Evolutionary conservation across 2,888 invertebrate species (phyloP).

Genomic region (Trissolcus japonicus): DNA sequence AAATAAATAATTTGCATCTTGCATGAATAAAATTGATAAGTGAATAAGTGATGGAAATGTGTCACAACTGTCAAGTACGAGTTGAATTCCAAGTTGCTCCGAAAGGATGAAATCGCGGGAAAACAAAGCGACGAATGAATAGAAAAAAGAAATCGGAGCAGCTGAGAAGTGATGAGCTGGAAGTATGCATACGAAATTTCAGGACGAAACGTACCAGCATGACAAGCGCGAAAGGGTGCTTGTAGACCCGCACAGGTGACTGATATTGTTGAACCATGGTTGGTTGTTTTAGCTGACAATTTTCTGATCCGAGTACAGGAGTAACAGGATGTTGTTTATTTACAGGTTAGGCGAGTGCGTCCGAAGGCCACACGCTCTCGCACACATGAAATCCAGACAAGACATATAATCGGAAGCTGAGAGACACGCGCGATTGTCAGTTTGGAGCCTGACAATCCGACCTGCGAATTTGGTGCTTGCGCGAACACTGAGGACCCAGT

Average conservation of each 20-base stretch:
- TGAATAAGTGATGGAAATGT: background rate
- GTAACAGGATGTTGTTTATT: slow-evolving; percentile 12
- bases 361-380: slow-evolving; percentile 24
- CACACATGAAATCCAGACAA: slow-evolving; percentile 19
- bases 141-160: background rate
- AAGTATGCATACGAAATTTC: background rate
- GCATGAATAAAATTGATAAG: background rate
- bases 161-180: slow-evolving; percentile 10
- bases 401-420: slow-evolving; percentile 25
- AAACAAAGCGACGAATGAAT: background rate
- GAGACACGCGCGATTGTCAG: slow-evolving; percentile 12
- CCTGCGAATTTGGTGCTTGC: slow-evolving; percentile 25
- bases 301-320: slow-evolving; percentile 1
- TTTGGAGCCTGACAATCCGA: slow-evolving; percentile 21
- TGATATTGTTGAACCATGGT: slow-evolving; percentile 96
- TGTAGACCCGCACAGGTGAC: slow-evolving; percentile 95
- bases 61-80: background rate
- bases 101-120: background rate
- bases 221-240: slow-evolving; percentile 95
- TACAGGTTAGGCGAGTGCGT: slow-evolving; percentile 23
- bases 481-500: slow-evolving; percentile 16
- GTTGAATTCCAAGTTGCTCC: background rate
- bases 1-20: no score
- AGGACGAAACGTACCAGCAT: slow-evolving; percentile 88
- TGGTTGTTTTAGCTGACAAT: slow-evolving; percentile 2